Percentiles rank a stretch among this genome's conserved stretches.
Conservation (phyloP, 2,797 vertebrate genomes). For the Muraenolepis orangiensis region DNA sequence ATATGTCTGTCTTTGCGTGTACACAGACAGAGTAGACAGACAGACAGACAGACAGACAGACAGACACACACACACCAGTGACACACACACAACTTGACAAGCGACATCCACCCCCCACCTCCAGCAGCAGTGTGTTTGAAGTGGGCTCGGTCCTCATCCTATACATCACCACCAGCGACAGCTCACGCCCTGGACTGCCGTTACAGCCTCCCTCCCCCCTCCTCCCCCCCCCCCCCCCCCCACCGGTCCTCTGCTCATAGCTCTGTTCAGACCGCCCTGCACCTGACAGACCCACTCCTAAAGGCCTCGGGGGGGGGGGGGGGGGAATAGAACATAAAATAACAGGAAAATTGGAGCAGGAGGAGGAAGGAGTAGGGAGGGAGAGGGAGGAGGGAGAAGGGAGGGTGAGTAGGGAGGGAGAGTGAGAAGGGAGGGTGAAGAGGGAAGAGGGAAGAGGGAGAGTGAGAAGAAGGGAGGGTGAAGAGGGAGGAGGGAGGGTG, state of each 20-base stretch:
- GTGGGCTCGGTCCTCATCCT: neutral
- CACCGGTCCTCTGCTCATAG: neutral
- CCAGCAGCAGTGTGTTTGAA: neutral
- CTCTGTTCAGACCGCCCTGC: neutral
- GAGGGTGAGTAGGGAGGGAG: too few relatives aligned
- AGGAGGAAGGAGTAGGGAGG: too few relatives aligned
- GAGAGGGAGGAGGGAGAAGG: too few relatives aligned
- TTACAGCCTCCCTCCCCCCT: neutral
- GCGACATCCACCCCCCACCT: neutral
- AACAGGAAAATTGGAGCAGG: too few relatives aligned
- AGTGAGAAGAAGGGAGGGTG: too few relatives aligned
- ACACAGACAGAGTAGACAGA: neutral
- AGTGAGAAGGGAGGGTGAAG: too few relatives aligned
- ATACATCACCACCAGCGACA: neutral
- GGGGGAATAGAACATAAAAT: too few relatives aligned
- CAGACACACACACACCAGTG: neutral
- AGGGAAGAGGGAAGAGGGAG: too few relatives aligned
- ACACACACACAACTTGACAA: neutral
- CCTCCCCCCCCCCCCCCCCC: too few relatives aligned
- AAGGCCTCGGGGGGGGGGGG: too few relatives aligned
- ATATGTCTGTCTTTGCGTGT: neutral
- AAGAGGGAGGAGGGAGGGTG: too few relatives aligned
- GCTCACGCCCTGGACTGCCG: neutral
- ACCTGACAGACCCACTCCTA: too few relatives aligned
- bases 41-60: neutral